phyloP scores from a whole-genome alignment of 2,797 vertebrate genomes.

The Anguilla megastoma region DNA sequence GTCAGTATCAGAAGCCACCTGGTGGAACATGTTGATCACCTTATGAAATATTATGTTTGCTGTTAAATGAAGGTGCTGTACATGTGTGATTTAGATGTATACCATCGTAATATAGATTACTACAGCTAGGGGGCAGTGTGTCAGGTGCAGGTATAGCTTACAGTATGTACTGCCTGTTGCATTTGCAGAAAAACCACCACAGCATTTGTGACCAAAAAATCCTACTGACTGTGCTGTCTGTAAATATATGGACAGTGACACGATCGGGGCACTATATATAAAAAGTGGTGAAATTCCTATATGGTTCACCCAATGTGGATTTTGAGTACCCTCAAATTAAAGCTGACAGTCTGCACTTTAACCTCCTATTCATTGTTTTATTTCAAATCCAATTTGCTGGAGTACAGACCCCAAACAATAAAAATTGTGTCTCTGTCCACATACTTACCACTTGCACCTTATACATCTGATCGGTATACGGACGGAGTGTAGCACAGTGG shows the following conservation, averaged over 20 bases:
- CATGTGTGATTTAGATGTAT: not conserved
- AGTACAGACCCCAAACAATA: not conserved
- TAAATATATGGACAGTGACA: not conserved
- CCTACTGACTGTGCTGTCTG: not conserved
- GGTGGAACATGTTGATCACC: not conserved
- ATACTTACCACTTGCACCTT: not conserved
- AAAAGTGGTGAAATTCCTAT: not conserved
- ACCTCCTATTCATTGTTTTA: not conserved
- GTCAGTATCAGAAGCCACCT: not conserved
- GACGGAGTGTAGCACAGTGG: too few relatives aligned
- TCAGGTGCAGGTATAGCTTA: not conserved
- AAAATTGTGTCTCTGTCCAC: not conserved
- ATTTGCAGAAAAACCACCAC: not conserved
- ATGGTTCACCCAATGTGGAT: not conserved
- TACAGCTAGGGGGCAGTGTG: not conserved
- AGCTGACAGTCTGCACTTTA: not conserved
- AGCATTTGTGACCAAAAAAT: constrained; percentile 5
- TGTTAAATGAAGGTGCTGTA: not conserved
- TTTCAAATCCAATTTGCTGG: not conserved
- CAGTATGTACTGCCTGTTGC: not conserved
- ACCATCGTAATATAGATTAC: not conserved
- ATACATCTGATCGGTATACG: not conserved
- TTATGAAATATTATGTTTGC: not conserved
- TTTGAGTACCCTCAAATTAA: not conserved
- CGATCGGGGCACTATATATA: not conserved